phyloP scores from a whole-genome alignment of 2,113 vertebrate species.

The Tringa solitaria region DNA sequence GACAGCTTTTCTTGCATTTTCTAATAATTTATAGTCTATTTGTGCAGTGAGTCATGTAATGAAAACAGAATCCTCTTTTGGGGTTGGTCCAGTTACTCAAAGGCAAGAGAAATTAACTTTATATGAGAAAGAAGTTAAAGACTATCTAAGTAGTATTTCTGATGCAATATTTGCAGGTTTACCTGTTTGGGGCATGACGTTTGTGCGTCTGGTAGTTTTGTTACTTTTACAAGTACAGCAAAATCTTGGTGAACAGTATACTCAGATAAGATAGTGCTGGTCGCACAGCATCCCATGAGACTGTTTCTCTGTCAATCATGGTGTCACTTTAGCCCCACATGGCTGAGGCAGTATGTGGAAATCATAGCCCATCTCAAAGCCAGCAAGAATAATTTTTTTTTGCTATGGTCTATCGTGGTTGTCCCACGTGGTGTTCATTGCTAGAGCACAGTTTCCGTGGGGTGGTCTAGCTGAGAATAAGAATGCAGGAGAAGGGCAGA shows the following conservation, averaged over 20 bases:
- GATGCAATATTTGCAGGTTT: background rate
- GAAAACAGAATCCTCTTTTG: background rate
- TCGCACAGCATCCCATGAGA: background rate
- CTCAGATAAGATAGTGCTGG: background rate
- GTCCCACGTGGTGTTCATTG: background rate
- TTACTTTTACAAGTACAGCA: background rate
- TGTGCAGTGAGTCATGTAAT: background rate
- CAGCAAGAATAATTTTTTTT: background rate
- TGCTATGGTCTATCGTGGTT: background rate
- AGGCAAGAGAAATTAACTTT: background rate
- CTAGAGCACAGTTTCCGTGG: background rate
- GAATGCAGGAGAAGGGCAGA: background rate
- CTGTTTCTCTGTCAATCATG: background rate
- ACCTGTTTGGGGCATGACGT: background rate
- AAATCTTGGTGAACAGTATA: background rate
- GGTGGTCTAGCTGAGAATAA: background rate
- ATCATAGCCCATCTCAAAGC: background rate
- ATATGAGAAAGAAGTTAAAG: background rate
- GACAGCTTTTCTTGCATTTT: background rate
- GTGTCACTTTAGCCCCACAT: accelerated
- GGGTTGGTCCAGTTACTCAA: background rate
- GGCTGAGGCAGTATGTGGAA: background rate
- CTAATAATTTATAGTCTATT: background rate
- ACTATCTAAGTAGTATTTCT: background rate
- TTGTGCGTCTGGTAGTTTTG: background rate